phyloP scores from a whole-genome alignment of 2,113 vertebrate species.

The Petaurus breviceps region DNA sequence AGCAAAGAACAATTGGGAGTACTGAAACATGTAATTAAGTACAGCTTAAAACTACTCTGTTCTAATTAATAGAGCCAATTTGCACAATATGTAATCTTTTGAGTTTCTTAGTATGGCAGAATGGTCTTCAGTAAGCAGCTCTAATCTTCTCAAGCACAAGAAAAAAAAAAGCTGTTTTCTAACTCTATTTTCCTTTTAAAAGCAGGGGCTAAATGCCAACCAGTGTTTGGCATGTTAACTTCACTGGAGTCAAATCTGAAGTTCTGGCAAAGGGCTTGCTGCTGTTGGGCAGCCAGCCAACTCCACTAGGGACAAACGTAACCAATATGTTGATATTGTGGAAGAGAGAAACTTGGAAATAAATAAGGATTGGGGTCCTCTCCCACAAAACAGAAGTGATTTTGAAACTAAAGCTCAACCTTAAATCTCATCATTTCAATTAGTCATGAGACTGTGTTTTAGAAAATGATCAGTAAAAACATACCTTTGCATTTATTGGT shows the following conservation, averaged over 20 bases:
- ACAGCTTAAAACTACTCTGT: slow-evolving; percentile 84
- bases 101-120: slow-evolving; percentile 80
- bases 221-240: slow-evolving; percentile 75
- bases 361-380: slow-evolving; percentile 15
- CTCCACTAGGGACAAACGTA: slow-evolving; percentile 56
- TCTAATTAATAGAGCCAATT: slow-evolving; percentile 86
- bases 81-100: slow-evolving; percentile 85
- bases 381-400: slow-evolving; percentile 35
- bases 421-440: neutral
- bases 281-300: slow-evolving; percentile 71
- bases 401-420: slow-evolving; percentile 49
- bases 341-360: slow-evolving; percentile 58
- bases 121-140: slow-evolving; percentile 77
- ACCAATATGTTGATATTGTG: slow-evolving; percentile 21
- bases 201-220: slow-evolving; percentile 78
- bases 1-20: slow-evolving; percentile 82
- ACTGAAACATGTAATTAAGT: slow-evolving; percentile 86
- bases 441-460: neutral
- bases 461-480: slow-evolving; percentile 52
- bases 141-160: slow-evolving; percentile 79
- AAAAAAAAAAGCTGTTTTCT: slow-evolving; percentile 79
- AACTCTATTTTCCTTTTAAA: slow-evolving; percentile 79
- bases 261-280: slow-evolving; percentile 68
- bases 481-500: slow-evolving; percentile 99
- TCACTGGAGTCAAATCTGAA: slow-evolving; percentile 66